Percentiles rank a stretch among this genome's conserved stretches.
phyloP scores from a whole-genome alignment of 2,113 vertebrate species.

The Cyprinodon variegatus region DNA sequence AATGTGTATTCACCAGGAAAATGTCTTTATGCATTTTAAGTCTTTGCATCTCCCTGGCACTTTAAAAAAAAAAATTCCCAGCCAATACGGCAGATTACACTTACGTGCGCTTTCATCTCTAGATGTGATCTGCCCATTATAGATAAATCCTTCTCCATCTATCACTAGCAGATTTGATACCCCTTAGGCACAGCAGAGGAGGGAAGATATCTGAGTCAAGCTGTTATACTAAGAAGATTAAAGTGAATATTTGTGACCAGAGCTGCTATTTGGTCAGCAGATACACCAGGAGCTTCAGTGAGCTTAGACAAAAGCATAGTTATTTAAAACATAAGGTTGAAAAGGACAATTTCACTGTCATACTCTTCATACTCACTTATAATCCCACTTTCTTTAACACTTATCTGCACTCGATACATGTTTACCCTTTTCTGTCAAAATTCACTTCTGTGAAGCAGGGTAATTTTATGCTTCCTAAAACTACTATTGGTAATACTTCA shows the following conservation, averaged over 20 bases:
- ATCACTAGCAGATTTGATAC: slow-evolving; percentile 49
- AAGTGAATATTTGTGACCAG: slow-evolving; percentile 65
- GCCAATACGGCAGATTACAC: slow-evolving; percentile 36
- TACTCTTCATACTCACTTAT: slow-evolving; percentile 25
- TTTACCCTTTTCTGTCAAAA: slow-evolving; percentile 3
- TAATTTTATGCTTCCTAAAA: slow-evolving; percentile 18
- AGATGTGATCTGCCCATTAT: slow-evolving; percentile 35
- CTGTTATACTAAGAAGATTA: slow-evolving; percentile 73
- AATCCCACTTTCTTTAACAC: slow-evolving; percentile 44
- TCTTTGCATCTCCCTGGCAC: neutral
- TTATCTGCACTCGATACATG: slow-evolving; percentile 21
- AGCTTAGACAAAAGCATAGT: slow-evolving; percentile 47
- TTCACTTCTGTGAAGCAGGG: slow-evolving; percentile 14
- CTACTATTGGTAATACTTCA: slow-evolving; percentile 20
- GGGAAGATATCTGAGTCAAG: slow-evolving; percentile 58
- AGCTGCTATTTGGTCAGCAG: slow-evolving; percentile 60
- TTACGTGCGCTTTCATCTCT: slow-evolving; percentile 33
- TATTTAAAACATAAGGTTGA: slow-evolving; percentile 27
- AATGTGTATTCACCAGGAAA: slow-evolving; percentile 15
- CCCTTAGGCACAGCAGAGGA: slow-evolving; percentile 54
- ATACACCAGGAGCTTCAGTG: slow-evolving; percentile 46
- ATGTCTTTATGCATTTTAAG: slow-evolving; percentile 4
- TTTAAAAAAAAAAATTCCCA: slow-evolving; percentile 19
- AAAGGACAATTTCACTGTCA: slow-evolving; percentile 23
- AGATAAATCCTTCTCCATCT: slow-evolving; percentile 53